Conservation (phyloP, 2,113 vertebrate genomes). For the Gnathonemus longibarbis region DNA sequence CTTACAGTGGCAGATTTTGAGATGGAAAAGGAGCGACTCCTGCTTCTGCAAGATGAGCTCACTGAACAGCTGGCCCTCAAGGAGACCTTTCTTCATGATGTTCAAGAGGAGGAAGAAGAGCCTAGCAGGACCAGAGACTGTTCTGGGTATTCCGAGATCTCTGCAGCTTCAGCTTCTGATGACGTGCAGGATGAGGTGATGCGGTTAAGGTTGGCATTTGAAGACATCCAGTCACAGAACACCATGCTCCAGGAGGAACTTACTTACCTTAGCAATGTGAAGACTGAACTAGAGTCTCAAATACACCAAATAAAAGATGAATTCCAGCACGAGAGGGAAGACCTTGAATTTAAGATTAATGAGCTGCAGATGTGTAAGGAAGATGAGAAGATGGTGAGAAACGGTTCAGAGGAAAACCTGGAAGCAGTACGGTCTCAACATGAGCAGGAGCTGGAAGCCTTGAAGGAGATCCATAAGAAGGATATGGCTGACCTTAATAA, state of each 20-base stretch:
- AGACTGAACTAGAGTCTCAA: slow-evolving; percentile 78
- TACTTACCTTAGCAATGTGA: slow-evolving; percentile 81
- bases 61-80: slow-evolving; percentile 59
- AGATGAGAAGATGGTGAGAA: slow-evolving; percentile 58
- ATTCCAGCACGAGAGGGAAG: slow-evolving; percentile 81
- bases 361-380: slow-evolving; percentile 83
- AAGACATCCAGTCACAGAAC: slow-evolving; percentile 77
- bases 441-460: slow-evolving; percentile 45
- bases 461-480: slow-evolving; percentile 54
- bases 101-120: slow-evolving; percentile 60
- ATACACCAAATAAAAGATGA: slow-evolving; percentile 74
- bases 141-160: not conserved
- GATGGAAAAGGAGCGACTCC: slow-evolving; percentile 64
- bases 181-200: slow-evolving; percentile 53
- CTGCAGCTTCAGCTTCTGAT: not conserved
- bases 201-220: slow-evolving; percentile 58
- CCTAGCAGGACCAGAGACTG: slow-evolving; percentile 34
- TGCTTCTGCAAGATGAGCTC: slow-evolving; percentile 63
- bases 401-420: slow-evolving; percentile 58
- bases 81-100: slow-evolving; percentile 62
- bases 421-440: slow-evolving; percentile 39
- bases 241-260: slow-evolving; percentile 87
- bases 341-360: slow-evolving; percentile 93
- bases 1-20: slow-evolving; percentile 57
- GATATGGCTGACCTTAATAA: slow-evolving; percentile 57